Evolutionary conservation across 2,888 invertebrate species (phyloP).

Genomic region (Hyalella azteca): DNA sequence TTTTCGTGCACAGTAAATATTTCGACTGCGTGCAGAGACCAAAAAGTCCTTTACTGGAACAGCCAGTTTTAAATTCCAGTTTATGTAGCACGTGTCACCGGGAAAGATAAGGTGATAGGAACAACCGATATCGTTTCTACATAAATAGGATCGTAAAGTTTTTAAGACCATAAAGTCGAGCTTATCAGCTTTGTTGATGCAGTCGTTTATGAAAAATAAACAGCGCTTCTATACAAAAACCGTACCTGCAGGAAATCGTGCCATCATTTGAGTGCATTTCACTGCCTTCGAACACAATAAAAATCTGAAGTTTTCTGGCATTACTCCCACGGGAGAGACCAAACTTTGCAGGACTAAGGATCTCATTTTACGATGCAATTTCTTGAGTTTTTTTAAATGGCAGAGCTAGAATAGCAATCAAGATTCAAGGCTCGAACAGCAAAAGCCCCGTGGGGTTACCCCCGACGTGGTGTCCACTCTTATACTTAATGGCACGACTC

Average conservation of each 20-base stretch:
- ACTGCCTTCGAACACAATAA: background rate
- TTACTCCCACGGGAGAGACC: constrained; percentile 17
- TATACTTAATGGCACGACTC: background rate
- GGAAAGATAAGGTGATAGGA: background rate
- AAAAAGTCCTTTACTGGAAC: too few relatives aligned
- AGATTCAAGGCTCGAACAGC: constrained; percentile 18
- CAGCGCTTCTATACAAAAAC: background rate
- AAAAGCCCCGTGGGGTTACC: background rate
- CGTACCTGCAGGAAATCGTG: background rate
- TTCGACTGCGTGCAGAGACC: too few relatives aligned
- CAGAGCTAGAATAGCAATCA: constrained; percentile 24
- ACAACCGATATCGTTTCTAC: constrained; percentile 21
- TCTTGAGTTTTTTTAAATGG: background rate
- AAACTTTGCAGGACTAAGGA: constrained; percentile 15
- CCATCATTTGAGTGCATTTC: background rate
- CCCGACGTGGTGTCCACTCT: background rate
- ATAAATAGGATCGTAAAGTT: constrained; percentile 21
- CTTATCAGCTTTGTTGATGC: background rate
- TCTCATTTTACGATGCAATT: constrained; percentile 18
- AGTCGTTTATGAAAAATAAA: constrained; percentile 8
- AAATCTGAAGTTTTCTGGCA: constrained; percentile 8
- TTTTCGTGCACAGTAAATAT: too few relatives aligned
- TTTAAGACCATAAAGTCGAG: background rate
- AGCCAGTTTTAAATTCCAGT: too few relatives aligned
- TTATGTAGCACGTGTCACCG: too few relatives aligned